phyloP scores from a whole-genome alignment of 2,888 invertebrate species.

The Rhagonycha fulva region DNA sequence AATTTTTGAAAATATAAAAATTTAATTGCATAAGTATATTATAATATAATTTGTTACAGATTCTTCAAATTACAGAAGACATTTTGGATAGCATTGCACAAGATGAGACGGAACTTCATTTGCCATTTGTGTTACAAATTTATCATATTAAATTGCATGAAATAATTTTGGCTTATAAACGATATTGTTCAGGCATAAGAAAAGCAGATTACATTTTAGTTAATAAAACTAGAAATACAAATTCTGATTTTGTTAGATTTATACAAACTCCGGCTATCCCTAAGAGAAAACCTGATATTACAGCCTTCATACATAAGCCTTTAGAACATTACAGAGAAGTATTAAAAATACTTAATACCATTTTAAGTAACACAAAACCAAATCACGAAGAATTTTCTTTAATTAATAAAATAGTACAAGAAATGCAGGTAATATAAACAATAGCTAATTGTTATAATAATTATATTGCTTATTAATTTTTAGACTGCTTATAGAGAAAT shows the following conservation, averaged over 20 bases:
- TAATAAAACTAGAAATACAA: conserved; percentile 73
- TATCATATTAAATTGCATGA: conserved; percentile 75
- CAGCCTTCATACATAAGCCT: conserved; percentile 82
- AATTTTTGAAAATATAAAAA: no score
- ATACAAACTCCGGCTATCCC: conserved; percentile 82
- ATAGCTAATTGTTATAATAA: not conserved
- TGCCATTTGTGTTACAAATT: conserved; percentile 68
- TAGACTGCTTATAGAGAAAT: conserved; percentile 79
- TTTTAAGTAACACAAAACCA: conserved; percentile 57
- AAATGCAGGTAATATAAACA: conserved; percentile 52
- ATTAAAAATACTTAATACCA: conserved; percentile 62
- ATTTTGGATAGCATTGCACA: conserved; percentile 74
- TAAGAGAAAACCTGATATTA: conserved; percentile 80
- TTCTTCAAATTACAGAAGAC: conserved; percentile 78
- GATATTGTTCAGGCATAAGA: conserved; percentile 83
- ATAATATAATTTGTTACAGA: conserved; percentile 52
- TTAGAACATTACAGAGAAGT: conserved; percentile 78
- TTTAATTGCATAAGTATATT: no score
- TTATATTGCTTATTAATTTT: conserved; percentile 28
- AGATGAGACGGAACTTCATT: conserved; percentile 74
- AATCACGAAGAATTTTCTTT: conserved; percentile 57
- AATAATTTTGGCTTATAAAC: conserved; percentile 77
- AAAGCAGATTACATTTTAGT: conserved; percentile 84
- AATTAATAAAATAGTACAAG: conserved; percentile 56
- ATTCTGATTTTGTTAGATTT: conserved; percentile 79